Conservation (phyloP, 2,113 vertebrate genomes). For the Candoia aspera region DNA sequence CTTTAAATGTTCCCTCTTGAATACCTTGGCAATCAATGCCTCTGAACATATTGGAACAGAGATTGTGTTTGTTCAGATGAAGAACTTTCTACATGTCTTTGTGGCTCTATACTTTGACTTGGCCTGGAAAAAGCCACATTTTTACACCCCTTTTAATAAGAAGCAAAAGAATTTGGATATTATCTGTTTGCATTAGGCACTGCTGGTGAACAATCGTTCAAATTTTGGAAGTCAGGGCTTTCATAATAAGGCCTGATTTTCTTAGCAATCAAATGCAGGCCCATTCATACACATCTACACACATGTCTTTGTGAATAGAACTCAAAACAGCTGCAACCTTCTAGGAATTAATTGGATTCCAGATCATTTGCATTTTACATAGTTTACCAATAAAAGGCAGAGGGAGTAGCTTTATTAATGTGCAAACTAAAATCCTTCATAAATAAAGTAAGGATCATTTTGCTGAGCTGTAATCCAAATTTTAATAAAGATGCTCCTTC, state of each 20-base stretch:
- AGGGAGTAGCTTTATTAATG: constrained; percentile 69
- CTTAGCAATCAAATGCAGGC: constrained; percentile 57
- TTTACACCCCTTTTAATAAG: constrained; percentile 52
- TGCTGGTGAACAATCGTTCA: constrained; percentile 54
- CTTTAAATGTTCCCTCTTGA: constrained; percentile 26
- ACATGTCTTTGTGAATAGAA: constrained; percentile 61
- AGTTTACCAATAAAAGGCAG: constrained; percentile 74
- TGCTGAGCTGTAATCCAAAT: constrained; percentile 49
- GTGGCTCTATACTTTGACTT: constrained; percentile 53
- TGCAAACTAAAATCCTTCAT: constrained; percentile 46
- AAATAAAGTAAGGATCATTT: constrained; percentile 28
- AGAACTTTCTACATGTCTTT: constrained; percentile 43
- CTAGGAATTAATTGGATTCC: constrained; percentile 75
- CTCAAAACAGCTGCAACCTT: constrained; percentile 71
- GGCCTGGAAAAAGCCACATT: constrained; percentile 67
- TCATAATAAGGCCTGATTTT: constrained; percentile 70
- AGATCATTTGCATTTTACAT: constrained; percentile 75
- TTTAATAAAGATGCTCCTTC: constrained; percentile 24
- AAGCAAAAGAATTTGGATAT: constrained; percentile 55
- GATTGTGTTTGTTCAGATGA: constrained; percentile 54
- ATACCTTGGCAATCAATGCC: constrained; percentile 64
- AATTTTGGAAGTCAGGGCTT: constrained; percentile 58
- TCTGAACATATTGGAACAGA: constrained; percentile 66
- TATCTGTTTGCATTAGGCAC: constrained; percentile 47
- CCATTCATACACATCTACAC: constrained; percentile 30